Evolutionary conservation across 2,113 vertebrate species (phyloP).

Genomic region (Tonatia bakeri): DNA sequence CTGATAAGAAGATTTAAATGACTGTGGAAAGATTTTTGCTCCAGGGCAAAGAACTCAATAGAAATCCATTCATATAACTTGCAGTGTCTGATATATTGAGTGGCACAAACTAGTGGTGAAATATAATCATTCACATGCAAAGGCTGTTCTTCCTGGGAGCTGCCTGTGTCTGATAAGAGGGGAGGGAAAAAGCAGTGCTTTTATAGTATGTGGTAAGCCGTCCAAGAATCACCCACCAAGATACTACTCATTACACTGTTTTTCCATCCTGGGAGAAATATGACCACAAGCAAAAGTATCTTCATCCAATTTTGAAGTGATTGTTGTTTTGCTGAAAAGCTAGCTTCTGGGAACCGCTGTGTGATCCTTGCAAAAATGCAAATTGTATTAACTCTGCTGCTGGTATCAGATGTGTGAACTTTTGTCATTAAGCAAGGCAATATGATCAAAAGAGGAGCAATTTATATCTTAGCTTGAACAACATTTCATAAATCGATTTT

Average conservation of each 20-base stretch:
- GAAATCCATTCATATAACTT: conserved; percentile 76
- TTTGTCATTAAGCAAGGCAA: conserved; percentile 34
- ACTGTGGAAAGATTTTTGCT: conserved; percentile 77
- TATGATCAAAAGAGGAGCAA: conserved; percentile 54
- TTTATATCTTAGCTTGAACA: conserved; percentile 49
- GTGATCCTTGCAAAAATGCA: conserved; percentile 50
- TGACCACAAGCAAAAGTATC: conserved; percentile 61
- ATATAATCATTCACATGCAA: conserved; percentile 77
- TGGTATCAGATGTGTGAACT: conserved; percentile 46
- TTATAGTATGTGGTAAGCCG: conserved; percentile 36
- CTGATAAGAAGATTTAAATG: conserved; percentile 82
- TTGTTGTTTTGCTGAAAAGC: conserved; percentile 64
- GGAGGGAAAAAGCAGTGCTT: background rate
- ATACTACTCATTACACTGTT: conserved; percentile 48
- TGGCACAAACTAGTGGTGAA: conserved; percentile 66
- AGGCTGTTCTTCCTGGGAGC: conserved; percentile 73
- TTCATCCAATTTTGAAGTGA: conserved; percentile 67
- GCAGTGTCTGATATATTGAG: conserved; percentile 37
- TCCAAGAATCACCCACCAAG: conserved; percentile 62
- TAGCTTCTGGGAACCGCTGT: background rate
- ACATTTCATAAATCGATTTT: conserved; percentile 54
- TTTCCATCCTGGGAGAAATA: conserved; percentile 36
- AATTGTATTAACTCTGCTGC: conserved; percentile 25
- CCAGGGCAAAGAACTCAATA: conserved; percentile 61
- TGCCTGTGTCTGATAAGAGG: conserved; percentile 76